Percentiles rank a stretch among this genome's conserved stretches.
Conservation (phyloP, 1,140 invertebrate species). For the Colletes gigas region DNA sequence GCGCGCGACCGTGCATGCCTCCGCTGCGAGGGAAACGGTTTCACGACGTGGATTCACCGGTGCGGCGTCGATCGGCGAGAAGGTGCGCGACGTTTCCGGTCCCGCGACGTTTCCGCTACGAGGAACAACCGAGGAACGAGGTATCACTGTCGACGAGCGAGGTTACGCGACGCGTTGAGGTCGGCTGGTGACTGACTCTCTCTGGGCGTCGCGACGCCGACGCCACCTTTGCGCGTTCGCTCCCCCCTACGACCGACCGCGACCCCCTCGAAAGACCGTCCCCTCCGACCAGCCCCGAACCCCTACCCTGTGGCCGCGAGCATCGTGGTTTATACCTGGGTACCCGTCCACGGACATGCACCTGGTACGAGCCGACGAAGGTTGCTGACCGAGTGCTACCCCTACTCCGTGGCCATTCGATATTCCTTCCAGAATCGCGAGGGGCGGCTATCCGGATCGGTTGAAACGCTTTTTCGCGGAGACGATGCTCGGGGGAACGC, state of each 20-base stretch:
- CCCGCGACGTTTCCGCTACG: neutral
- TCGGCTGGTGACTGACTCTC: constrained; percentile 77
- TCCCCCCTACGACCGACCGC: constrained; percentile 48
- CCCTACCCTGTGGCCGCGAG: constrained; percentile 25
- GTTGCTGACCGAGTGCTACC: constrained; percentile 58
- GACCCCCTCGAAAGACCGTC: constrained; percentile 42
- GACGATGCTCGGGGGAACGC: no score
- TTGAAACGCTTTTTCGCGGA: no score
- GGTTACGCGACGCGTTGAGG: constrained; percentile 72
- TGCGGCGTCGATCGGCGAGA: neutral
- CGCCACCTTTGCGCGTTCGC: constrained; percentile 75
- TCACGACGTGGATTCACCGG: neutral
- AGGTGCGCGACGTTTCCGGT: constrained; percentile 12
- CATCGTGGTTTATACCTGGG: constrained; percentile 45
- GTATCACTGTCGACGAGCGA: constrained; percentile 30
- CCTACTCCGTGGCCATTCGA: constrained; percentile 8
- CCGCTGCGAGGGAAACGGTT: neutral
- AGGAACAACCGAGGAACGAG: neutral
- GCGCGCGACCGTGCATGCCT: neutral
- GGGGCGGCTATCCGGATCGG: no score
- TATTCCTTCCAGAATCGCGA: constrained; percentile 32
- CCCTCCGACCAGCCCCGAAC: constrained; percentile 18
- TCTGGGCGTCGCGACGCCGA: constrained; percentile 79
- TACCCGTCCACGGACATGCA: constrained; percentile 43
- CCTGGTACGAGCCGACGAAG: constrained; percentile 50